Conservation (phyloP, 2,113 vertebrate species). For the Labrus mixtus region DNA sequence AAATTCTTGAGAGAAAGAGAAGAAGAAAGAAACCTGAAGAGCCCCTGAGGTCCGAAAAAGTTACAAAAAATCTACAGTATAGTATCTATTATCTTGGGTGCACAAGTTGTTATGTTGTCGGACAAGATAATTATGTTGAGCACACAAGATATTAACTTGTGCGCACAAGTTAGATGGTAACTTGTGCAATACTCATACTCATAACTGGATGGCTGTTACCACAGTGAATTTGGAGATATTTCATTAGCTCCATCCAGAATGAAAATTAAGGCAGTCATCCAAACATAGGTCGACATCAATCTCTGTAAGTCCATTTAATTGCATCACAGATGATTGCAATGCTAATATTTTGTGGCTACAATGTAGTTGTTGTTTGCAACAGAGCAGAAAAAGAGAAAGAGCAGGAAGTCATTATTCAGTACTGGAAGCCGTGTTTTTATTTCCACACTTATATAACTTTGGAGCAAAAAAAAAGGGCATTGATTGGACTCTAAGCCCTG, state of each 20-base stretch:
- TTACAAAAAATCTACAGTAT: too few relatives aligned
- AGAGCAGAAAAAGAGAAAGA: slow-evolving; percentile 26
- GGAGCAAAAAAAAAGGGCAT: neutral
- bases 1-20: too few relatives aligned
- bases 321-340: slow-evolving; percentile 14
- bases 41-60: too few relatives aligned
- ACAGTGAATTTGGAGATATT: slow-evolving; percentile 14
- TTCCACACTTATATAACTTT: slow-evolving; percentile 23
- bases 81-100: too few relatives aligned
- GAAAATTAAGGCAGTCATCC: slow-evolving; percentile 18
- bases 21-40: too few relatives aligned
- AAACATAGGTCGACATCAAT: slow-evolving; percentile 52
- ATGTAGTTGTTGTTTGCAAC: slow-evolving; percentile 16
- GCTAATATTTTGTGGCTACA: slow-evolving; percentile 27
- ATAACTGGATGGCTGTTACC: too few relatives aligned
- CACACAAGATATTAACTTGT: too few relatives aligned
- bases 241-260: neutral
- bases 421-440: slow-evolving; percentile 29
- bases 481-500: slow-evolving; percentile 22
- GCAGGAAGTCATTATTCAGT: slow-evolving; percentile 25
- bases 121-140: too few relatives aligned
- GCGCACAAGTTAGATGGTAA: too few relatives aligned
- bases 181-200: too few relatives aligned
- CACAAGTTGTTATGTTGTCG: too few relatives aligned
- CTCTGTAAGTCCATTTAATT: slow-evolving; percentile 34